Base-by-base conservation (phyloP, 2,888 invertebrate species). In the Eulithis prunata region DNA sequence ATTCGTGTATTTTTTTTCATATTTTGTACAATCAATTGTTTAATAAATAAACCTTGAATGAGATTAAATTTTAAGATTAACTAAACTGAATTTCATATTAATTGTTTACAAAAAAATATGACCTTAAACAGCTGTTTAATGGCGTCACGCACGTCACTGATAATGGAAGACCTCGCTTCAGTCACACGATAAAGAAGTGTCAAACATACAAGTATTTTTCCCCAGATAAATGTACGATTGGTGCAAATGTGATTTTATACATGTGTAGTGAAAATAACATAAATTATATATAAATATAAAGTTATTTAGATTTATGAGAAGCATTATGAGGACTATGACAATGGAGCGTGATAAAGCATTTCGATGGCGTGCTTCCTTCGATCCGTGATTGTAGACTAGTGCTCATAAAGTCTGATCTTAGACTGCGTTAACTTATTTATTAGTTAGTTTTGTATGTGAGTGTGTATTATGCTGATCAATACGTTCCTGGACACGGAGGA, bases 401-500 rank as follows among this genome's bases (percentile, higher is more conserved):
- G 82, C 77, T 77, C 77, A 68, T 79, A 81, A 89, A 89, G 89
- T 88, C 89, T 89, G 89, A 87, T 85, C 70, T 83, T 87, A 85
- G 84, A 88, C 86, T 89, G 90, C 80, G 78, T 80, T 83, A 83
- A 84, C 82, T 87, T 86, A 88, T 86, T 88, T 84, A 84, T 86
- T 89, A 84, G 83, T 82, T 85, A 85, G 86, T 78, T 84, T 85
- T 82, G 80, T 86, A 83, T 73, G 65, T 69, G 70, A 74, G 74
- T 82, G 82, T 86, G 85, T 87, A 90, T 83, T 88, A 93, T 93
- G 93, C 87, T 93, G 91, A 93, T 93, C 87, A 93, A 93, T 83
- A 93, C 93, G 64, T 91, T 82, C 79, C 86, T 93, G 87, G 93
- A 93, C 90, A 93, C 93, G 89, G 93, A 93, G 83, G 93, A 93